phyloP scores from a whole-genome alignment of 2,797 vertebrate species.

The Chrysocyon brachyurus region DNA sequence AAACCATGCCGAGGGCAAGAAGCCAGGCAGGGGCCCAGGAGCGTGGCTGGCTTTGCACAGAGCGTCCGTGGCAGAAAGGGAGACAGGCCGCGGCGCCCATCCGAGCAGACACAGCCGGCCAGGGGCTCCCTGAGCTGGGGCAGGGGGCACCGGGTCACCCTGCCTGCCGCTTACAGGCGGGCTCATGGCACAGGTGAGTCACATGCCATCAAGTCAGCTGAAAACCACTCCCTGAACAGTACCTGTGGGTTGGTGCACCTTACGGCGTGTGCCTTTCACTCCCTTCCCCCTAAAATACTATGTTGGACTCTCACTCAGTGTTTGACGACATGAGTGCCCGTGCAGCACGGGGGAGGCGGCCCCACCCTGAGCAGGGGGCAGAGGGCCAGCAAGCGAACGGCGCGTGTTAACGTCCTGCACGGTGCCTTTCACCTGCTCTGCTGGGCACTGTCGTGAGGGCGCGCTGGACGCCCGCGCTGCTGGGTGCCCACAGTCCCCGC shows the following conservation, averaged over 20 bases:
- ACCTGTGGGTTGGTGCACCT: not conserved
- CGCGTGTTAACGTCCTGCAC: no score
- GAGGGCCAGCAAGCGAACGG: not conserved
- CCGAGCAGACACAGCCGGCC: rapidly evolving
- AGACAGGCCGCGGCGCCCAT: rapidly evolving
- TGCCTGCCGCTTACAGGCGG: no score
- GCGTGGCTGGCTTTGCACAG: no score
- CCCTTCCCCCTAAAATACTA: not conserved
- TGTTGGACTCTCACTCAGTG: not conserved
- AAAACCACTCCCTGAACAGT: not conserved
- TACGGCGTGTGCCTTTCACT: not conserved
- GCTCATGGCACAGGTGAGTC: not conserved
- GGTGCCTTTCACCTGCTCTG: no score
- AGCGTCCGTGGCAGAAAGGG: not conserved
- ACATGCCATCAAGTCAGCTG: no score
- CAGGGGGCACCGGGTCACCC: no score
- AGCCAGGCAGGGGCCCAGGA: no score
- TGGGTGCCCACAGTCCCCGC: no score
- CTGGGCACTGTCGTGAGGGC: no score
- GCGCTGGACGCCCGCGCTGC: no score
- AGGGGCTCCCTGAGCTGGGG: not conserved
- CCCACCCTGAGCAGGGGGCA: not conserved
- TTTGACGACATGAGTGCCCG: not conserved
- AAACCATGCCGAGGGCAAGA: not conserved
- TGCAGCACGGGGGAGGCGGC: no score